phyloP scores from a whole-genome alignment of 2,888 invertebrate species.

The Peribatodes rhomboidaria region DNA sequence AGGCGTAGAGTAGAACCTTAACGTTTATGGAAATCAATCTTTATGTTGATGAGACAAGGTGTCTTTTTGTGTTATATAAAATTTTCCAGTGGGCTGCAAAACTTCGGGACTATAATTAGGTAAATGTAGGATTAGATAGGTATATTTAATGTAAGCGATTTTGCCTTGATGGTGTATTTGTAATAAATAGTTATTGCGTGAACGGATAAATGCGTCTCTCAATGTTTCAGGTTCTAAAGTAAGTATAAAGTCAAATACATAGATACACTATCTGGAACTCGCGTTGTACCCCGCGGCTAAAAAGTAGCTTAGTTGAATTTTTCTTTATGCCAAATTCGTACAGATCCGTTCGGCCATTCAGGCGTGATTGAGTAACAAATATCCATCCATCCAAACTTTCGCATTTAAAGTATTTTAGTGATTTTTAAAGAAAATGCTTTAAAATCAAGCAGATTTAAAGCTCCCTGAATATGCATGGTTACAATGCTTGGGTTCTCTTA shows the following conservation, averaged over 20 bases:
- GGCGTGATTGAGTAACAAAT: too few relatives aligned
- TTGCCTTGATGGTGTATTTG: constrained; percentile 13
- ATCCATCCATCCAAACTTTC: too few relatives aligned
- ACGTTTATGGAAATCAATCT: constrained; percentile 6
- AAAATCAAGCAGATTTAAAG: neutral
- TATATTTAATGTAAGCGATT: constrained; percentile 24
- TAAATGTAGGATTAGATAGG: constrained; percentile 27
- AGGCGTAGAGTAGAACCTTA: constrained; percentile 20
- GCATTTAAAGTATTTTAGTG: too few relatives aligned
- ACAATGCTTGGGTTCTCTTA: constrained; percentile 19
- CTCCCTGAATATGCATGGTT: neutral
- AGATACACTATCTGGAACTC: too few relatives aligned
- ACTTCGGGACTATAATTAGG: constrained; percentile 45
- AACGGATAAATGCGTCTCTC: too few relatives aligned
- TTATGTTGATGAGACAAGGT: constrained; percentile 1
- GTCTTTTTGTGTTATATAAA: neutral
- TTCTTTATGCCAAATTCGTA: too few relatives aligned
- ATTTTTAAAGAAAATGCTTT: constrained; percentile 1
- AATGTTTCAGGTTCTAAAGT: too few relatives aligned
- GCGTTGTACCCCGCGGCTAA: too few relatives aligned
- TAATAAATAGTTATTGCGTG: neutral
- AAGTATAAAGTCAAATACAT: too few relatives aligned
- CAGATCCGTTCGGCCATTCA: too few relatives aligned
- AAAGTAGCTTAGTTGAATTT: too few relatives aligned
- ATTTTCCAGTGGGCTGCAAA: constrained; percentile 46